A percentile compares a stretch with the other conserved stretches of the same genome.
Evolutionary conservation across 23 tunicate genomes (phyloP).

Genomic region (Diplosoma virens): DNA sequence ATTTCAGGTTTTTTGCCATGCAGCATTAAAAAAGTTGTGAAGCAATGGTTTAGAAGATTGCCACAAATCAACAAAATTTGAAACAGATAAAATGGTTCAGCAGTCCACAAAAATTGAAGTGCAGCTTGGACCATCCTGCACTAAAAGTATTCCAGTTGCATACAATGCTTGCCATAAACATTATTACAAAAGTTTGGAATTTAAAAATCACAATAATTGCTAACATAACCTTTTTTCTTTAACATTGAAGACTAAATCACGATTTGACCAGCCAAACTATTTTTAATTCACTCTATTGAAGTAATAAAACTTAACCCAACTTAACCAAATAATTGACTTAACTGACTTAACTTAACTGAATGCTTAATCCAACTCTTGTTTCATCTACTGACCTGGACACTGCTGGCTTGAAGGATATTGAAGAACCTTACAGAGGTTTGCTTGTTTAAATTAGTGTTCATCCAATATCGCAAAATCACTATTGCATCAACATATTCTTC

Average conservation of each 20-base stretch:
- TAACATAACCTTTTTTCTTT: no score
- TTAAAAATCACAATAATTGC: no score
- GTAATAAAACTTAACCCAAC: not conserved
- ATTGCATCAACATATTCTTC: constrained; percentile 2
- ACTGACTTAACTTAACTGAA: not conserved
- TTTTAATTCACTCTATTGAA: not conserved
- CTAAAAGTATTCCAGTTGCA: no score
- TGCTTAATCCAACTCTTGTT: not conserved
- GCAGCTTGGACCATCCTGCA: no score
- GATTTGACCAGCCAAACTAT: not conserved
- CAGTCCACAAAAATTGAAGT: no score
- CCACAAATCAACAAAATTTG: no score
- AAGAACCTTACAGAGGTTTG: constrained; percentile 39
- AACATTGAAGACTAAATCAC: not conserved
- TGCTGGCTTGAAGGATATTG: constrained; percentile 28
- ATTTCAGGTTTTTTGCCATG: no score
- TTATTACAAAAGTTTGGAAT: no score
- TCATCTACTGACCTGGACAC: constrained; percentile 19
- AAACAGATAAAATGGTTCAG: no score
- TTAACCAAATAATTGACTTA: not conserved
- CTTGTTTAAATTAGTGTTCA: constrained; percentile 10
- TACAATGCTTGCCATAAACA: no score
- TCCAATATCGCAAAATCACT: constrained; percentile 38
- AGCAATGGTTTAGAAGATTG: no score
- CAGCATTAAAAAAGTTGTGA: no score